Conservation (phyloP, 2,113 vertebrate species). For the Egretta garzetta region DNA sequence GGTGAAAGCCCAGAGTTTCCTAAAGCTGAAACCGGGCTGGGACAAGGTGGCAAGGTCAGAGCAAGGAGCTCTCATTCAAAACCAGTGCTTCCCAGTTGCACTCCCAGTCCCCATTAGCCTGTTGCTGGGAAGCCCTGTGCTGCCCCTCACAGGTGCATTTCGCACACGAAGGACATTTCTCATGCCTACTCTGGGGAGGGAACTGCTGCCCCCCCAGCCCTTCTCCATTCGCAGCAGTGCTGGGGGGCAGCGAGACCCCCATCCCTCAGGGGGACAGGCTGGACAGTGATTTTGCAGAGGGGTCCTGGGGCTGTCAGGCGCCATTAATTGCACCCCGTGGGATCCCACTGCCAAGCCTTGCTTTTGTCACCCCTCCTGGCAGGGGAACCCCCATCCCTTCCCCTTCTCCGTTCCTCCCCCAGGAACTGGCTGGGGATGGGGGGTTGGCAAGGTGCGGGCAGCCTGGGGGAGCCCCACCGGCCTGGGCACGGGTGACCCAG, state of each 20-base stretch:
- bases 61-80: neutral
- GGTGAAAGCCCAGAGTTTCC: conserved; percentile 82
- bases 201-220: neutral
- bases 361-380: neutral
- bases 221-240: neutral
- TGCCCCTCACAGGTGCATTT: rapidly evolving
- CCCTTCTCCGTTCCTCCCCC: neutral
- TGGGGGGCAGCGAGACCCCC: neutral
- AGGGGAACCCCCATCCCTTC: neutral
- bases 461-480: neutral
- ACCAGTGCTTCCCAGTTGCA: neutral
- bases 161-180: rapidly evolving
- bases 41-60: neutral
- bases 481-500: neutral
- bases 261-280: rapidly evolving
- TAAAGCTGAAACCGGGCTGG: conserved; percentile 78
- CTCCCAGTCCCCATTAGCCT: too few relatives aligned
- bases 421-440: rapidly evolving
- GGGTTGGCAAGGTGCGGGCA: neutral
- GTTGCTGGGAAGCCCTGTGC: neutral
- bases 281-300: too few relatives aligned
- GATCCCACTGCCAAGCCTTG: neutral
- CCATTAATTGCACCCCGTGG: rapidly evolving
- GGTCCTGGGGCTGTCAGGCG: neutral
- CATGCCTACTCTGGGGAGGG: neutral